phyloP scores from a whole-genome alignment of 1,140 invertebrate genomes.

The Acromyrmex echinatior region DNA sequence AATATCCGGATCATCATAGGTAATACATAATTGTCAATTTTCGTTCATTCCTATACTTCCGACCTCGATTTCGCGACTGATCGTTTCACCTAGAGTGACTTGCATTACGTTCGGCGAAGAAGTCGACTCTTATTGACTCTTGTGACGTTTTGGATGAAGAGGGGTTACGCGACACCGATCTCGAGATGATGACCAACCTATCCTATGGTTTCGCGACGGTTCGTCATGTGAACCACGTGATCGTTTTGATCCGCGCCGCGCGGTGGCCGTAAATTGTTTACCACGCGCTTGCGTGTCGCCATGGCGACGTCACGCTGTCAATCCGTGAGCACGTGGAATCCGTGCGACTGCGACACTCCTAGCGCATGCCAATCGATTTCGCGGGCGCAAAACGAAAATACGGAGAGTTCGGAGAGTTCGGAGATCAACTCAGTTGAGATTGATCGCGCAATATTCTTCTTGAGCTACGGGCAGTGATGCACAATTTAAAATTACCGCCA shows the following conservation, averaged over 20 bases:
- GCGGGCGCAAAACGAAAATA: not conserved
- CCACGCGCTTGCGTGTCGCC: not conserved
- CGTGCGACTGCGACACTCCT: not conserved
- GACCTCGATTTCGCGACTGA: not conserved
- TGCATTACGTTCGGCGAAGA: not conserved
- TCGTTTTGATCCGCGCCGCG: not conserved
- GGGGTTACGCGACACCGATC: not conserved
- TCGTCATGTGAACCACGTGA: not conserved
- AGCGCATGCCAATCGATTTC: not conserved
- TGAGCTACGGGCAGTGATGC: not conserved
- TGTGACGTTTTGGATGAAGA: not conserved
- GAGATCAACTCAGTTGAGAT: not conserved
- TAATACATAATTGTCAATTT: not conserved
- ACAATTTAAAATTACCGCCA: not conserved
- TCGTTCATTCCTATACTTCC: no score
- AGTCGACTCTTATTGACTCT: no score
- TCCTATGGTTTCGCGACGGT: not conserved
- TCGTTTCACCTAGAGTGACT: not conserved
- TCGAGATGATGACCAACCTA: not conserved
- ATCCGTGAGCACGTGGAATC: constrained; percentile 9
- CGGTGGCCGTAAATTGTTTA: constrained; percentile 35
- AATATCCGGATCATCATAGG: not conserved
- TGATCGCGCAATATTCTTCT: not conserved
- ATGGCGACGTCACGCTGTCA: constrained; percentile 32
- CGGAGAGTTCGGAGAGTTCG: no score